Evolutionary conservation across 2,888 invertebrate species (phyloP).

Genomic region (Pollenia griseotomentosa): DNA sequence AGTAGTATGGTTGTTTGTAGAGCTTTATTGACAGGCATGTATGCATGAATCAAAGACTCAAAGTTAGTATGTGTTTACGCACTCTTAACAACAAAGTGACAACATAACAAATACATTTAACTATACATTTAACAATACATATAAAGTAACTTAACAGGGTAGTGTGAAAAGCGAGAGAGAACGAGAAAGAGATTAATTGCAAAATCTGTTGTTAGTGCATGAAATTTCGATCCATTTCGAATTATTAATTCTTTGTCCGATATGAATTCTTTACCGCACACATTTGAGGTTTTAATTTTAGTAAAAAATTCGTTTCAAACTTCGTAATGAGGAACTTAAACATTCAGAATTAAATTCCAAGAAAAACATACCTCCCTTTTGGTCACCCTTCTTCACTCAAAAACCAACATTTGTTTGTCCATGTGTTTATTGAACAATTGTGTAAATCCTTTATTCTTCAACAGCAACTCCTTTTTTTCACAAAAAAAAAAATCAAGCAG

Average conservation of each 20-base stretch:
- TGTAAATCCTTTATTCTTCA: slow-evolving; percentile 60
- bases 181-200: neutral
- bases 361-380: neutral
- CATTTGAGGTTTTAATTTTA: too few species aligned
- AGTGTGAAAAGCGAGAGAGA: neutral
- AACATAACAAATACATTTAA: slow-evolving; percentile 55
- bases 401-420: slow-evolving; percentile 53
- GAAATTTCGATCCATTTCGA: too few species aligned
- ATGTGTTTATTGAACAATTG: slow-evolving; percentile 63
- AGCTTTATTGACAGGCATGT: slow-evolving; percentile 22
- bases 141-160: slow-evolving; percentile 11
- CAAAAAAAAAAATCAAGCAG: slow-evolving; percentile 3
- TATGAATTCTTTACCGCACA: too few species aligned
- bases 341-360: too few species aligned
- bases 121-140: slow-evolving; percentile 8
- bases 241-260: too few species aligned
- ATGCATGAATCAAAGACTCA: slow-evolving; percentile 2
- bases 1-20: slow-evolving; percentile 14
- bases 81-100: slow-evolving; percentile 68
- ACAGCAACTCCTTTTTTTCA: slow-evolving; percentile 6
- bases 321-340: too few species aligned
- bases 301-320: too few species aligned
- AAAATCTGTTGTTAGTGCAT: too few species aligned
- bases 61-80: slow-evolving; percentile 67
- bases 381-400: slow-evolving; percentile 19